Conservation (phyloP, 2,797 vertebrate species). For the Schizothorax lantsangensis region DNA sequence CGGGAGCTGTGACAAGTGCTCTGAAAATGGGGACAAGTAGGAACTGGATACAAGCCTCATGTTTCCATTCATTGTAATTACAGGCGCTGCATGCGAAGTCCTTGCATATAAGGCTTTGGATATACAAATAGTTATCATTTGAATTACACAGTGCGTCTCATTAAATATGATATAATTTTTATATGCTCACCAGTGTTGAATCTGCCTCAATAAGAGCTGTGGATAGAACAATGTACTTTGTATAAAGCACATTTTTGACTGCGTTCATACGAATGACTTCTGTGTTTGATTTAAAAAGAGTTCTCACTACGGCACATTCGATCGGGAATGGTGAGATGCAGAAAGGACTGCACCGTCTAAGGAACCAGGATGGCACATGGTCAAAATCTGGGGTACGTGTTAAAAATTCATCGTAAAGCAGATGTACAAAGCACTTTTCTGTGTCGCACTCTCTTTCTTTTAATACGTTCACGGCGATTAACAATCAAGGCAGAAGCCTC, state of each 20-base stretch:
- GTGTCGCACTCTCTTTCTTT: constrained; percentile 12
- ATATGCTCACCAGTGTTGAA: constrained; percentile 34
- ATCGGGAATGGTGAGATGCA: neutral
- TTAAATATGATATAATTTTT: constrained; percentile 50
- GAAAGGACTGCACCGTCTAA: constrained; percentile 9
- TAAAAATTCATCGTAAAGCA: constrained; percentile 65
- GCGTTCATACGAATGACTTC: neutral
- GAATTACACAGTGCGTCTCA: constrained; percentile 34
- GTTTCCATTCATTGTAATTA: constrained; percentile 60
- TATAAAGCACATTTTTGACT: neutral
- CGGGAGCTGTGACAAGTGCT: constrained; percentile 56
- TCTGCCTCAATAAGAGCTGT: neutral
- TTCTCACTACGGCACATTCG: neutral
- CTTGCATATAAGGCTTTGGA: constrained; percentile 32
- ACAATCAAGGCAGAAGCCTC: constrained; percentile 53
- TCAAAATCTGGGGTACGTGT: constrained; percentile 55
- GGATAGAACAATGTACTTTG: constrained; percentile 25
- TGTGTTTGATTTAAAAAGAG: constrained; percentile 24
- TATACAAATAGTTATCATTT: constrained; percentile 50
- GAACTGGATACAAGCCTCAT: constrained; percentile 49
- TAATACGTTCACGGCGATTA: constrained; percentile 47
- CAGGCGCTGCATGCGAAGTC: constrained; percentile 23
- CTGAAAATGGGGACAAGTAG: constrained; percentile 59
- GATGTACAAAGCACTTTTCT: constrained; percentile 48
- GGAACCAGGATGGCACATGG: constrained; percentile 32